Base-by-base conservation (phyloP, 1,140 invertebrate species). In the Drosophila mojavensis region DNA sequence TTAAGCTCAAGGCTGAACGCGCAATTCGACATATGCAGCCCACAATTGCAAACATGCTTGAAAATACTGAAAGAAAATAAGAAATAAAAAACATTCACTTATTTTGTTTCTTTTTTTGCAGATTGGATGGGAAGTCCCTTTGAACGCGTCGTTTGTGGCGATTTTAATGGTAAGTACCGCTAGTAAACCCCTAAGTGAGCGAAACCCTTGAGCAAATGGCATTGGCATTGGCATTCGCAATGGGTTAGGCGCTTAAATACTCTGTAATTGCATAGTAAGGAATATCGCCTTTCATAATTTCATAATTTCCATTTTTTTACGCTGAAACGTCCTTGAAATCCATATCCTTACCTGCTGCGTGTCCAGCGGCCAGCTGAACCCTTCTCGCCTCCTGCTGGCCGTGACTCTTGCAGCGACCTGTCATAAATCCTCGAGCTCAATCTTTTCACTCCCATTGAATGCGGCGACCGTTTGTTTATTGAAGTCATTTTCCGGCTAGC, bases 41-140 rank as follows among this genome's bases (percentile, higher is more conserved):
- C 48, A 69, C 43, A 26, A 33, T 79, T 30, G n/a, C 47, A 20
- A 71, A 59, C 45, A 41, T 30, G 17, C 47, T 68, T 68, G 20
- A 24, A 24, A 24, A 24, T 24, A 24, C 20, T 24, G 17, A 24
- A 24, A 2, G 20, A 24, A 24, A 24, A 24, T 56, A 61, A 15
- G 33, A 33, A 56, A 39, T 60, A 24, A 68, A 24, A 75, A 26
- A 7, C 26, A 66, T 30, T 30, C 48, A 47, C 20, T 47, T 15
- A 28, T 62, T 65, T 20, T 64, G 39, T 59, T 69, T 88, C 85
- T 93, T 91, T 90, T 90, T 76, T 93, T 93, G 94, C 95, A 97
- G 96, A 97, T 94, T 97, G 96, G 96, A 97, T 97, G 96, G 96
- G 92, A 78, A 92, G 95, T 93, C 96, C 96, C 79, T 97, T 97